phyloP scores from a whole-genome alignment of 2,888 invertebrate species.

The Theretra japonica region DNA sequence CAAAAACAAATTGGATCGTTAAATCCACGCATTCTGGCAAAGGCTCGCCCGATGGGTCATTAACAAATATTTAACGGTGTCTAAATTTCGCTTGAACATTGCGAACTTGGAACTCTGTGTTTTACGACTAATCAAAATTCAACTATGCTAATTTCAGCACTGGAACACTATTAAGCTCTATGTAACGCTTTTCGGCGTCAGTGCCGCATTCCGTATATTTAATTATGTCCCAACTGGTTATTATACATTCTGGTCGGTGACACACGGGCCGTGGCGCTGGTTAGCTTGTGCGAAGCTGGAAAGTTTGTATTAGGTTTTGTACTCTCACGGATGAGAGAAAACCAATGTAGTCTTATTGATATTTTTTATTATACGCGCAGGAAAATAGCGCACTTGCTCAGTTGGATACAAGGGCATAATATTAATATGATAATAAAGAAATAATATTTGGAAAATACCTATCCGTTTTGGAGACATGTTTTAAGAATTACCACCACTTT shows the following conservation, averaged over 20 bases:
- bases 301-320: no score
- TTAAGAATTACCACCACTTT: no score
- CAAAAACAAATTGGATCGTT: constrained; percentile 17
- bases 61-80: constrained; percentile 63
- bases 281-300: background rate
- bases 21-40: constrained; percentile 16
- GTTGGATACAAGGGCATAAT: no score
- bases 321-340: no score
- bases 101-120: constrained; percentile 57
- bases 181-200: constrained; percentile 40
- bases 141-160: constrained; percentile 74
- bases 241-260: constrained; percentile 21
- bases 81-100: constrained; percentile 45
- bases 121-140: constrained; percentile 80
- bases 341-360: no score
- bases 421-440: no score
- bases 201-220: constrained; percentile 36
- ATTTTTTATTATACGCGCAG: no score
- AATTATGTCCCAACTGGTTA: constrained; percentile 39
- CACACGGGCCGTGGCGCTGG: background rate
- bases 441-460: no score
- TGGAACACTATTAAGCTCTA: constrained; percentile 60
- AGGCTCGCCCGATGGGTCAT: constrained; percentile 36
- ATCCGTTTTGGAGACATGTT: no score
- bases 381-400: no score